Percentiles rank a stretch among this genome's conserved stretches.
phyloP scores from a whole-genome alignment of 64 coral and sea anemone species.

The Platygyra sinensis region DNA sequence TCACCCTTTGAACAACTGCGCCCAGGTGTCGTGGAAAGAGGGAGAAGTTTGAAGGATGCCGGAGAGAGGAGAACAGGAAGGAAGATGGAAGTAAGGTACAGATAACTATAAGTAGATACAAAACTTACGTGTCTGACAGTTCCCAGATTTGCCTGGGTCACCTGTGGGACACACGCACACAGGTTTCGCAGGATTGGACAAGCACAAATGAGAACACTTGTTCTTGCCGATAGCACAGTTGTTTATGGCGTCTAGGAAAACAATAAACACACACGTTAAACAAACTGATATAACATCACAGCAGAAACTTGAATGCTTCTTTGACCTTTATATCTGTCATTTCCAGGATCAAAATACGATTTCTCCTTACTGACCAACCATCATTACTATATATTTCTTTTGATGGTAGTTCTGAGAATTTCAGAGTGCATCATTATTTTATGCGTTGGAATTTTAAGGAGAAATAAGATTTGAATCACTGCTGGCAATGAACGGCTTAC shows the following conservation, averaged over 20 bases:
- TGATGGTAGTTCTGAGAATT: no score
- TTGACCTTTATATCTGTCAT: no score
- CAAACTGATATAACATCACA: neutral
- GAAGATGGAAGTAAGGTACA: no score
- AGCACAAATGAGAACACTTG: conserved; percentile 79
- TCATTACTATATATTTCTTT: no score
- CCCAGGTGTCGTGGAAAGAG: no score
- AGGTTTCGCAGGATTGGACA: conserved; percentile 31
- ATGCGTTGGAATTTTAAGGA: no score
- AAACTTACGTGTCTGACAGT: conserved; percentile 17
- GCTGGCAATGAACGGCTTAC: no score
- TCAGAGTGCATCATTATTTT: no score
- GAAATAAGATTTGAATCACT: no score
- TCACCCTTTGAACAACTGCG: no score
- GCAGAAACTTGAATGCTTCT: neutral
- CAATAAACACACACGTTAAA: neutral
- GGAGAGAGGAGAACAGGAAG: no score
- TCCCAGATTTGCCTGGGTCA: conserved; percentile 58
- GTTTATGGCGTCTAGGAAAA: neutral
- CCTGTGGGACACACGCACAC: conserved; percentile 76
- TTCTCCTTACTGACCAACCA: neutral
- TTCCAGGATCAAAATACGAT: neutral
- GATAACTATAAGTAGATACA: neutral
- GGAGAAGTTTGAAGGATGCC: no score
- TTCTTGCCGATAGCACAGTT: conserved; percentile 41